phyloP scores from a whole-genome alignment of 2,888 invertebrate species.

The Cordilura impudica region DNA sequence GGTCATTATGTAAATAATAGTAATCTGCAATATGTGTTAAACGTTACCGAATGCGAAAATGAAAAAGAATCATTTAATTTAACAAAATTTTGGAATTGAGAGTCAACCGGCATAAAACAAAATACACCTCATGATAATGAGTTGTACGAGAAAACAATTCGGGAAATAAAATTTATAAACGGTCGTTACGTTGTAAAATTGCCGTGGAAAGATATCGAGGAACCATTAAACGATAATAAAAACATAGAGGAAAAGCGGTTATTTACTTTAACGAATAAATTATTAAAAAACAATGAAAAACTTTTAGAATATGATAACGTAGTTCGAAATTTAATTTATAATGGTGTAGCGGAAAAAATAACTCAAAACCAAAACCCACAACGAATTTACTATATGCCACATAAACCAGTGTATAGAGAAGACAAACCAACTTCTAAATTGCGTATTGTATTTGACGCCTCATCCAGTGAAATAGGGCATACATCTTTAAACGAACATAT shows the following conservation, averaged over 20 bases:
- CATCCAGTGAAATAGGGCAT: slow-evolving; percentile 41
- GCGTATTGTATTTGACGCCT: slow-evolving; percentile 52
- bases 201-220: slow-evolving; percentile 23
- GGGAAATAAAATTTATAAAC: slow-evolving; percentile 22
- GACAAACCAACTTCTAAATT: slow-evolving; percentile 49
- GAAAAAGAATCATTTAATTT: slow-evolving; percentile 8
- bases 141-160: slow-evolving; percentile 24
- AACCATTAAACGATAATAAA: slow-evolving; percentile 37
- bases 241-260: background rate
- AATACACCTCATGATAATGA: background rate
- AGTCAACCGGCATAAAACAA: slow-evolving; percentile 45
- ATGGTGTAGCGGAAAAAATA: background rate
- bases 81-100: slow-evolving; percentile 41
- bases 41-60: slow-evolving; percentile 1
- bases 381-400: slow-evolving; percentile 45
- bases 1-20: background rate
- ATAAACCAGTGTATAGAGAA: slow-evolving; percentile 49
- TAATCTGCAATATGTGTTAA: slow-evolving; percentile 3
- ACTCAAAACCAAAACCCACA: background rate
- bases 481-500: slow-evolving; percentile 50
- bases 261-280: slow-evolving; percentile 21
- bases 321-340: slow-evolving; percentile 22
- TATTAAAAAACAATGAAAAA: slow-evolving; percentile 29
- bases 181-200: slow-evolving; percentile 35
- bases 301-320: slow-evolving; percentile 39